These are phyloP conservation scores for Batillaria attramentaria DNA, from an alignment of 1,140 invertebrate species.

Conservation along the genomic window DNA sequence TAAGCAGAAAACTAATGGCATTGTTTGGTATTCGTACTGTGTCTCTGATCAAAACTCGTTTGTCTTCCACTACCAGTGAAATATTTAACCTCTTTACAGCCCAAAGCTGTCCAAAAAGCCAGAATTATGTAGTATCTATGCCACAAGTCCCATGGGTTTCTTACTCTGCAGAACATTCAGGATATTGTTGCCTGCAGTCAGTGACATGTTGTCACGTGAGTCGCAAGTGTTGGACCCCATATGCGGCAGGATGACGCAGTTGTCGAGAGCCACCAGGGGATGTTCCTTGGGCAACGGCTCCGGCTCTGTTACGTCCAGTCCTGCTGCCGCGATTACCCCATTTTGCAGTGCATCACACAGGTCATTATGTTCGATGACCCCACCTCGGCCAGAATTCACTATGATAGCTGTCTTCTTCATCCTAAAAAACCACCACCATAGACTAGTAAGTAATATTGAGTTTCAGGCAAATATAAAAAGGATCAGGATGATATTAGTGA, in stretches of 20 bases:
- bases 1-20: too few species aligned
- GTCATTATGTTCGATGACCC: constrained; percentile 66
- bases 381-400: constrained; percentile 69
- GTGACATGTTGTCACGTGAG: constrained; percentile 86
- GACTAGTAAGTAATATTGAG: too few species aligned
- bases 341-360: constrained; percentile 78
- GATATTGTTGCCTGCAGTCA: constrained; percentile 88
- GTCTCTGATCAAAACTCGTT: too few species aligned
- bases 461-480: too few species aligned
- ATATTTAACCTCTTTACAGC: too few species aligned
- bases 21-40: too few species aligned
- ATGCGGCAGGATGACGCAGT: constrained; percentile 91
- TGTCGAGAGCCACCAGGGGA: constrained; percentile 83
- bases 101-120: too few species aligned
- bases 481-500: too few species aligned
- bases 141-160: constrained; percentile 58
- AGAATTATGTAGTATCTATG: too few species aligned
- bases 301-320: constrained; percentile 93
- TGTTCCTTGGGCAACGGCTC: constrained; percentile 90
- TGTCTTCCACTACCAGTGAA: too few species aligned
- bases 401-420: constrained; percentile 70
- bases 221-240: constrained; percentile 92
- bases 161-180: constrained; percentile 83
- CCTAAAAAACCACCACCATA: constrained; percentile 10
- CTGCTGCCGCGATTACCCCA: constrained; percentile 85